Evolutionary conservation across 2,113 vertebrate species (phyloP).

Genomic region (Neolamprologus fasciatus): DNA sequence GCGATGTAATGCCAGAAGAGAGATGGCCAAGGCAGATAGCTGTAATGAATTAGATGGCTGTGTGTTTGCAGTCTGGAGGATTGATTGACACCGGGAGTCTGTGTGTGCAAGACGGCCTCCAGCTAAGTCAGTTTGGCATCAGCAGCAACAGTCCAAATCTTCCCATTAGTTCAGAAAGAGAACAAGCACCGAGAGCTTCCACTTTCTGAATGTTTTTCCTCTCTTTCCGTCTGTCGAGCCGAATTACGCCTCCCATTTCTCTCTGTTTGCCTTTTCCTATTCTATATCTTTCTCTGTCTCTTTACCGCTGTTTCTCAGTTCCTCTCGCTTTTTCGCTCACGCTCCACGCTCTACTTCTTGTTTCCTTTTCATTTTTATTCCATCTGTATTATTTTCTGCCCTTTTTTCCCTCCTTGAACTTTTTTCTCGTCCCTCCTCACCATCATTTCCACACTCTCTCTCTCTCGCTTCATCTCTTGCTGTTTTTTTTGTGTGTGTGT

Average conservation of each 20-base stretch:
- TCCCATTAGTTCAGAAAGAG: conserved; percentile 29
- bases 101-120: conserved; percentile 28
- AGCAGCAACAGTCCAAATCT: conserved; percentile 36
- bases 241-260: conserved; percentile 17
- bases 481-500: not conserved
- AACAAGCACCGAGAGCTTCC: conserved; percentile 23
- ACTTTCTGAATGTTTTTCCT: conserved; percentile 21
- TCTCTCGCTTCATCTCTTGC: not conserved
- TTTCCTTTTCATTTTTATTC: not conserved
- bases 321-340: not conserved
- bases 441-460: not conserved
- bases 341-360: not conserved
- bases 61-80: conserved; percentile 51
- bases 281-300: not conserved
- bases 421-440: not conserved
- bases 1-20: conserved; percentile 36
- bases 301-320: not conserved
- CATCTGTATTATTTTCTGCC: not conserved
- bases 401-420: not conserved
- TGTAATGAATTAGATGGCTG: conserved; percentile 50
- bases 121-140: conserved; percentile 52
- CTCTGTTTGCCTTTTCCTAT: conserved; percentile 9
- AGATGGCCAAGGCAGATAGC: conserved; percentile 46
- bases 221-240: conserved; percentile 3
- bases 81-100: conserved; percentile 52